Evolutionary conservation across 1,140 invertebrate species (phyloP).

Genomic region (Nasonia giraulti): DNA sequence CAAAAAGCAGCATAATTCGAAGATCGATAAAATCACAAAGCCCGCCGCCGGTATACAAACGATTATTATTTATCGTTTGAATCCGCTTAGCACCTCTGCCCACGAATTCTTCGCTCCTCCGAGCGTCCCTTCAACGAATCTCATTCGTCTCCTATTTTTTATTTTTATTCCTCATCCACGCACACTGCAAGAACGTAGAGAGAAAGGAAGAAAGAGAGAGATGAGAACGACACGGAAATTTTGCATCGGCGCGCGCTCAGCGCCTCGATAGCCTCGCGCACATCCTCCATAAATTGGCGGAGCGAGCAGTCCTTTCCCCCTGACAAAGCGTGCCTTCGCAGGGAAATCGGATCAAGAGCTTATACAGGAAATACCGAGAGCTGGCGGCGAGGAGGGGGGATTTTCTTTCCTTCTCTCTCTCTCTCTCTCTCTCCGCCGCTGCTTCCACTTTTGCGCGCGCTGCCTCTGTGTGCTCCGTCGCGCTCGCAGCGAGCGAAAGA

Average conservation of each 20-base stretch:
- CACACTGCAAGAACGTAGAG: not conserved
- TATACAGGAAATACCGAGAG: conserved; percentile 14
- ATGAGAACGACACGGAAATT: not conserved
- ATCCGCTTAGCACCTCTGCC: too few species aligned
- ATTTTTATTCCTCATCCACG: not conserved
- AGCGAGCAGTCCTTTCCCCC: not conserved
- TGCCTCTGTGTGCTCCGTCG: not conserved
- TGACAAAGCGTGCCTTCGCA: conserved; percentile 28
- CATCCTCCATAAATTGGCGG: conserved; percentile 3
- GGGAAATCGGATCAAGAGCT: conserved; percentile 41
- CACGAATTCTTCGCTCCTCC: too few species aligned
- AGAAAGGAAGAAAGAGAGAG: too few species aligned
- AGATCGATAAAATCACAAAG: too few species aligned
- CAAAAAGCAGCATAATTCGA: too few species aligned
- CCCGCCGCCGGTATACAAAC: too few species aligned
- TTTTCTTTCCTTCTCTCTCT: conserved; percentile 3
- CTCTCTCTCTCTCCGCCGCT: not conserved
- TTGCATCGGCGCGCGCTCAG: not conserved
- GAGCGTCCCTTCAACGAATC: too few species aligned
- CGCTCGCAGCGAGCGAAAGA: not conserved
- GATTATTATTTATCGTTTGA: too few species aligned
- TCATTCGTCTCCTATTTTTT: not conserved
- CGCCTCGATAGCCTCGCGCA: not conserved
- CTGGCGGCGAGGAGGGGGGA: not conserved
- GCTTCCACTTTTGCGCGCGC: not conserved